Conservation (phyloP, 2,888 invertebrate genomes). For the Isotomurus palustris region DNA sequence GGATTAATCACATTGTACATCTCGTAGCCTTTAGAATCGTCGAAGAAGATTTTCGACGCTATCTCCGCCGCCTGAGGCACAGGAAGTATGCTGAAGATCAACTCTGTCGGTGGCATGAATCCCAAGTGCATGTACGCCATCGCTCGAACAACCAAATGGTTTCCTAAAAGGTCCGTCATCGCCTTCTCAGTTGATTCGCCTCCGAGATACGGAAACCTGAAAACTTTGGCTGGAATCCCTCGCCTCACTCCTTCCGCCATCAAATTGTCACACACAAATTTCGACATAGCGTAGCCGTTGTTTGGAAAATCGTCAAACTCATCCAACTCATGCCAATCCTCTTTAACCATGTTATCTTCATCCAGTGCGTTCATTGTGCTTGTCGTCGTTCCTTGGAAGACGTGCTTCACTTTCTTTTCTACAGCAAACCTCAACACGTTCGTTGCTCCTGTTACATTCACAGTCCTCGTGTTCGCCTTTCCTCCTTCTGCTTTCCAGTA, state of each 20-base stretch:
- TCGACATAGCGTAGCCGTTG: constrained; percentile 7
- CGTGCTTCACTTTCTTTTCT: constrained; percentile 3
- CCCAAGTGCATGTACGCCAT: constrained; percentile 13
- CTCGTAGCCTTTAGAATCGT: neutral
- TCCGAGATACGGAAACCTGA: constrained; percentile 4
- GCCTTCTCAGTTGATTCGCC: neutral
- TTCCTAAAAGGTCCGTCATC: neutral
- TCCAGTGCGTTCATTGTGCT: neutral
- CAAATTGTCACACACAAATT: neutral
- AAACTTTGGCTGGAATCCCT: constrained; percentile 2
- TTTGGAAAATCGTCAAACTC: constrained; percentile 6
- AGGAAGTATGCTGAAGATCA: constrained; percentile 9
- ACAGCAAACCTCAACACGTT: constrained; percentile 16
- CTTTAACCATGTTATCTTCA: neutral
- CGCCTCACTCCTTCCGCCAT: neutral
- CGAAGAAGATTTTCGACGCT: constrained; percentile 8
- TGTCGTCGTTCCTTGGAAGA: constrained; percentile 4
- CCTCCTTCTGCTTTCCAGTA: constrained; percentile 20
- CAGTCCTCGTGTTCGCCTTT: neutral
- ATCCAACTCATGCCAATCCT: neutral
- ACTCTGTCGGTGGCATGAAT: constrained; percentile 8
- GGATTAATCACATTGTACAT: constrained; percentile 15
- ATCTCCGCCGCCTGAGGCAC: constrained; percentile 9
- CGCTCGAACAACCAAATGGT: constrained; percentile 15
- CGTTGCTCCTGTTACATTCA: constrained; percentile 11